Percentiles rank a stretch among this genome's conserved stretches.
Evolutionary conservation across 1,140 invertebrate genomes (phyloP).

Genomic region (Eubasilissa regina): DNA sequence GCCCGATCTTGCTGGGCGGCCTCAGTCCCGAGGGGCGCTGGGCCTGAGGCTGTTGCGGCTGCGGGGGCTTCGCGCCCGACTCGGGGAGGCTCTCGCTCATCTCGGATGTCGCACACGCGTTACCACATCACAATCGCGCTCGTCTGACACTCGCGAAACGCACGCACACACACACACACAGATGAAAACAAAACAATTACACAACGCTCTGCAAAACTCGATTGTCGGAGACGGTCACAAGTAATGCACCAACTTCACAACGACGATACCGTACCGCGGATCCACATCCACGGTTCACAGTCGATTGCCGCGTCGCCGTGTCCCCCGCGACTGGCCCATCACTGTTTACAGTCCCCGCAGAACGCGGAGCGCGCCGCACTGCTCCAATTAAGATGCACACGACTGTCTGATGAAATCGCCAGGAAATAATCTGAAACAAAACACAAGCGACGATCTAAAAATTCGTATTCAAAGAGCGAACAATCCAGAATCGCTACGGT

Average conservation of each 20-base stretch:
- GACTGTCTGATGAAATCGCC: not conserved
- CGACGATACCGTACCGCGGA: not conserved
- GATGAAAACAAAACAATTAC: conserved; percentile 8
- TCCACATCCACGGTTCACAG: conserved; percentile 5
- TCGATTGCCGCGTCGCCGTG: not conserved
- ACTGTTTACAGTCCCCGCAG: not conserved
- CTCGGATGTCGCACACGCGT: not conserved
- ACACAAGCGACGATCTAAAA: not conserved
- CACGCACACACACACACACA: not conserved
- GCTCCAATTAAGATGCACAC: conserved; percentile 35
- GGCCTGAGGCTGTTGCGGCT: conserved; percentile 59
- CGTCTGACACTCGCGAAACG: conserved; percentile 3
- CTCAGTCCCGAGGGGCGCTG: conserved; percentile 73
- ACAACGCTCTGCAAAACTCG: not conserved
- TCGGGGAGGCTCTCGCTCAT: not conserved
- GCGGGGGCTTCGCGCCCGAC: conserved; percentile 4
- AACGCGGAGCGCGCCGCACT: not conserved
- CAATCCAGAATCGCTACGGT: not conserved
- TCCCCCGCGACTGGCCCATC: not conserved
- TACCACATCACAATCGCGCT: not conserved
- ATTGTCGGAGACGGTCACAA: not conserved
- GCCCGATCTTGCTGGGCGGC: conserved; percentile 76
- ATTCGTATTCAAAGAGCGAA: not conserved
- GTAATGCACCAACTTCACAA: not conserved
- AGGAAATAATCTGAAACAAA: conserved; percentile 39